Conservation (phyloP, 2,113 vertebrate species). For the Sebastes fasciatus region DNA sequence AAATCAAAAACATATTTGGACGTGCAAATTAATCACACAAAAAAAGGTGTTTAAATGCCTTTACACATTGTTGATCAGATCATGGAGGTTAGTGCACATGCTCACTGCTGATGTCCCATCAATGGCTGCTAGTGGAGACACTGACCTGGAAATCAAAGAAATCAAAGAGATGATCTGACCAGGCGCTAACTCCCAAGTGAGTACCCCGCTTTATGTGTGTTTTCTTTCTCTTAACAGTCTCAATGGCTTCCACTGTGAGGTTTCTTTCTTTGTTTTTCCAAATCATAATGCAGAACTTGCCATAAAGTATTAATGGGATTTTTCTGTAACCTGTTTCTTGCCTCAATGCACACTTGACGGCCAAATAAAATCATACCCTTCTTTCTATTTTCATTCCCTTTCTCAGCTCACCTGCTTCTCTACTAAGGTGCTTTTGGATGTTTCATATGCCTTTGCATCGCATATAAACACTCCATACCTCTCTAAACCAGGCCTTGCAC, state of each 20-base stretch:
- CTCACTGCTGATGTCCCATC: constrained; percentile 41
- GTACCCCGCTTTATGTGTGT: constrained; percentile 2
- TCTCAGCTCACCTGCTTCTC: constrained; percentile 3
- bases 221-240: neutral
- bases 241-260: neutral
- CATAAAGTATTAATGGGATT: constrained; percentile 3
- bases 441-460: neutral
- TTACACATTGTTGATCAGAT: constrained; percentile 9
- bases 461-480: neutral
- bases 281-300: neutral
- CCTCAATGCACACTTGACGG: constrained; percentile 8
- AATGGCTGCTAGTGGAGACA: constrained; percentile 36
- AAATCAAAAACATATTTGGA: too few relatives aligned
- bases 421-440: neutral
- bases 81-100: constrained; percentile 39
- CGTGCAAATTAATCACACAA: too few relatives aligned
- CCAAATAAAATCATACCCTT: constrained; percentile 14
- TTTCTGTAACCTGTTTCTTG: neutral
- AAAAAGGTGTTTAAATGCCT: too few relatives aligned
- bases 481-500: neutral
- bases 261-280: neutral
- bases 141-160: constrained; percentile 75
- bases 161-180: constrained; percentile 54
- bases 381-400: neutral
- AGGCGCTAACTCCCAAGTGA: constrained; percentile 40